phyloP scores from a whole-genome alignment of 2,113 vertebrate genomes.

The Dendrocopos noguchii region DNA sequence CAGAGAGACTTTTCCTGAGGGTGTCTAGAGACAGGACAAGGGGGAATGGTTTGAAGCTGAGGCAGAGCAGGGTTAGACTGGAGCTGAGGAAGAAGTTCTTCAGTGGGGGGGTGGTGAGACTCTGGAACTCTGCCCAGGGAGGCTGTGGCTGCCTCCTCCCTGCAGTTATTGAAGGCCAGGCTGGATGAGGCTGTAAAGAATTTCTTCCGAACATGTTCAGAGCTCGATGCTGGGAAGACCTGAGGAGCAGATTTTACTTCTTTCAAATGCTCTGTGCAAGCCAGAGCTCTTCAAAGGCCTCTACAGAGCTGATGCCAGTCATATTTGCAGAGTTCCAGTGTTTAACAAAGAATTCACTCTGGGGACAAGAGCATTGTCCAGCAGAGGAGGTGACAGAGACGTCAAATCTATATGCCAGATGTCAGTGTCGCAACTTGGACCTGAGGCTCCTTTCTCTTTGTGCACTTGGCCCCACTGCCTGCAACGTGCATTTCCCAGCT shows the following conservation, averaged over 20 bases:
- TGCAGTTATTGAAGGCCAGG: too few relatives aligned
- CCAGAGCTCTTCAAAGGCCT: neutral
- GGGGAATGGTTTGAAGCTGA: too few relatives aligned
- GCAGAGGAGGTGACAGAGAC: conserved; percentile 33
- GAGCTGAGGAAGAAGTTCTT: too few relatives aligned
- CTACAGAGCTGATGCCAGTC: conserved; percentile 20
- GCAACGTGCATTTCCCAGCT: conserved; percentile 54
- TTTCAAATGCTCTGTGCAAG: neutral
- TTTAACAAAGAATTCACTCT: conserved; percentile 51
- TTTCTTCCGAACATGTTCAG: neutral
- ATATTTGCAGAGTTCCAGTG: neutral
- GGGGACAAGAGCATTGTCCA: conserved; percentile 54
- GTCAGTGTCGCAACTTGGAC: conserved; percentile 19
- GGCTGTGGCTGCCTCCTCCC: too few relatives aligned
- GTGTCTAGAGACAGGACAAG: too few relatives aligned
- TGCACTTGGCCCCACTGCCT: neutral
- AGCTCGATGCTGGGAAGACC: neutral
- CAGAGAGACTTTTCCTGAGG: too few relatives aligned
- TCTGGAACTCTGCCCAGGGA: too few relatives aligned
- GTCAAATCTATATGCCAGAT: conserved; percentile 68
- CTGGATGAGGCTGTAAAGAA: too few relatives aligned
- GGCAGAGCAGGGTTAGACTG: too few relatives aligned
- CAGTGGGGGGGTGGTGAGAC: too few relatives aligned
- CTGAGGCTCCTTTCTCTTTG: conserved; percentile 25
- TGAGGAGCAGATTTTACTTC: neutral